Evolutionary conservation across 2,113 vertebrate genomes (phyloP), one percentile per base, ranked within the genome.

Genomic region (Lamprotornis superbus): DNA sequence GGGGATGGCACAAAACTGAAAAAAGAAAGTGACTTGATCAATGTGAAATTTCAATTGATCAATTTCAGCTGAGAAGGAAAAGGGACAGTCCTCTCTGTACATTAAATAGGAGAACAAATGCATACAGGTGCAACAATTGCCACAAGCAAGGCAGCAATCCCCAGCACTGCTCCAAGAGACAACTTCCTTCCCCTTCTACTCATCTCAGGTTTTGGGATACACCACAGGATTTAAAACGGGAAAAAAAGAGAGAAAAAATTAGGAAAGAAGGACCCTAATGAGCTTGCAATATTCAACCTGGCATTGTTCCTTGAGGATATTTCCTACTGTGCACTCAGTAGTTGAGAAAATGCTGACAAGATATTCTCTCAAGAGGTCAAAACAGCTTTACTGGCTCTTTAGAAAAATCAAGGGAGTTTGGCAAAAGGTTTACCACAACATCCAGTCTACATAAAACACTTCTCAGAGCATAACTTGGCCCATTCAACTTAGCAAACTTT

Each of bases 161-260:
- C 23, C 68, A 74, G 86, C 3, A 10, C 11, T 57, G 39, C 14
- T 83, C 27, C 31, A 79, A 88, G 47, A 55, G 77, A 42, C n/a
- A 83, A 49, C 20, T 73, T 33, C 11, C 7, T 30, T 73, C 42
- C 46, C 7, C 10, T 70, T 42, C 64, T 37, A 19, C 35, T 67
- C 27, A 65, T 11, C 25, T 87, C 35, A 52, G 46, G 8, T 52
- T 94, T 94, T 71, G 23, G 2, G 4, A 91, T 39, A 73, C 14
- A 35, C 18, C 20, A 86, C 35, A 46, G 37, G 33, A 65, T 63
- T 59, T 69, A 50, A 77, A 80, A 85, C 3, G 1, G 21, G 55
- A 1, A 1, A 7, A 15, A 28, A 46, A 57, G 4, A 15, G 0
- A 20, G 10, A 4, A 28, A 5, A 10, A 2, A 7, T 7, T 44